These are phyloP conservation scores for Blennius ocellaris DNA, from an alignment of 2,113 vertebrate genomes.

Conservation along the genomic window DNA sequence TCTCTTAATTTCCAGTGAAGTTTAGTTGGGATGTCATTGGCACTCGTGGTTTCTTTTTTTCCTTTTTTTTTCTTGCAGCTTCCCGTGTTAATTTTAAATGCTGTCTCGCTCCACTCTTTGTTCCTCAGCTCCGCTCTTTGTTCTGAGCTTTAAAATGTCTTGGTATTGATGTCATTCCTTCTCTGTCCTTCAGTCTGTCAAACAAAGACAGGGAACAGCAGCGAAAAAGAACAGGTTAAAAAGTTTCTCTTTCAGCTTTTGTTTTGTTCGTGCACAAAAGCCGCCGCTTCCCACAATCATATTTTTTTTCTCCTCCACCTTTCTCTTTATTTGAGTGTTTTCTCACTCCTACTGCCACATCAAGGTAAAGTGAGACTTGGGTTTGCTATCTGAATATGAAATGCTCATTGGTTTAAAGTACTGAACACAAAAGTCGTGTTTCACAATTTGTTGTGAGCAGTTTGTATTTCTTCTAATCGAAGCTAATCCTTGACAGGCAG, in stretches of 20 bases:
- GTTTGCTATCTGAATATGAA: slow-evolving; percentile 73
- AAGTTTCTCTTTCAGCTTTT: slow-evolving; percentile 79
- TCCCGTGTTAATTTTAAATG: slow-evolving; percentile 70
- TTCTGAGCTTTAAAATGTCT: slow-evolving; percentile 61
- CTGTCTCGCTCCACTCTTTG: slow-evolving; percentile 57
- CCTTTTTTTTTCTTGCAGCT: slow-evolving; percentile 37
- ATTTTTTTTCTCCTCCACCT: slow-evolving; percentile 57
- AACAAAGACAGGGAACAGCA: slow-evolving; percentile 47
- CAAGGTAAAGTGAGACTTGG: slow-evolving; percentile 70
- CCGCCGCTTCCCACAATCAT: slow-evolving; percentile 54
- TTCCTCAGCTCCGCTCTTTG: slow-evolving; percentile 59
- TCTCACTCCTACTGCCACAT: slow-evolving; percentile 64
- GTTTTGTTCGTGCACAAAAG: slow-evolving; percentile 74
- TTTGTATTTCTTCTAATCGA: slow-evolving; percentile 46
- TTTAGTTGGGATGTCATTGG: slow-evolving; percentile 43
- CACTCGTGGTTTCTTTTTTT: slow-evolving; percentile 23
- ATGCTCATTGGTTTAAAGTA: slow-evolving; percentile 59
- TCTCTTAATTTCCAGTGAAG: slow-evolving; percentile 36
- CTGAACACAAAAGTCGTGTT: slow-evolving; percentile 56
- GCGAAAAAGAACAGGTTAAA: slow-evolving; percentile 70
- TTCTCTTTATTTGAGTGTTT: slow-evolving; percentile 52
- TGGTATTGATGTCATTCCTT: slow-evolving; percentile 72
- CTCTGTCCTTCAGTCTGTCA: slow-evolving; percentile 76
- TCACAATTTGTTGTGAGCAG: slow-evolving; percentile 47
- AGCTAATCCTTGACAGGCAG: slow-evolving; percentile 53